These are phyloP conservation scores for Lagorchestes hirsutus DNA, from an alignment of 2,797 vertebrate genomes.

Conservation along the genomic window DNA sequence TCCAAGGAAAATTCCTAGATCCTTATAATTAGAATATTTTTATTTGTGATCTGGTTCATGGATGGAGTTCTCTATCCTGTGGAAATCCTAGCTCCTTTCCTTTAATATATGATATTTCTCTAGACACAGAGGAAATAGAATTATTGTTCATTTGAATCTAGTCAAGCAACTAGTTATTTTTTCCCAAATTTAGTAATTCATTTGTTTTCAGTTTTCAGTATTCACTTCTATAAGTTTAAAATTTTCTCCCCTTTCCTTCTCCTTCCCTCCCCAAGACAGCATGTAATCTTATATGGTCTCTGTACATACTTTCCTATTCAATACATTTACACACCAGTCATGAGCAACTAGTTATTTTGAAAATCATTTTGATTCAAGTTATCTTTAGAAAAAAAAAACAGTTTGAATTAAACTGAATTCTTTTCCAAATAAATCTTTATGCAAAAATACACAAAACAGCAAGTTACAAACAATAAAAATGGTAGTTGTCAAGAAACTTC, in stretches of 20 bases:
- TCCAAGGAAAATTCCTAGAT: background rate
- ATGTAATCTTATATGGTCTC: too few relatives aligned
- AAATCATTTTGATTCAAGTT: too few relatives aligned
- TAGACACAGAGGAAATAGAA: too few relatives aligned
- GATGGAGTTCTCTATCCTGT: background rate
- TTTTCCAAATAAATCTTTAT: slow-evolving; percentile 31
- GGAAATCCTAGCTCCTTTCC: background rate
- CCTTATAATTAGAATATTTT: background rate
- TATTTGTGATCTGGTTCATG: background rate
- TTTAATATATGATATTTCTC: too few relatives aligned
- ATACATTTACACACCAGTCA: too few relatives aligned
- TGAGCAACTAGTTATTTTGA: background rate
- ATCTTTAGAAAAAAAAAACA: too few relatives aligned
- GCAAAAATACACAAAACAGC: background rate
- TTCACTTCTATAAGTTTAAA: too few relatives aligned
- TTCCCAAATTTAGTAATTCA: too few relatives aligned
- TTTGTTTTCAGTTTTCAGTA: too few relatives aligned
- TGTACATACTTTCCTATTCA: too few relatives aligned
- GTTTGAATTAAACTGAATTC: background rate
- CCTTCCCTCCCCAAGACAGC: too few relatives aligned
- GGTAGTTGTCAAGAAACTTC: slow-evolving; percentile 18
- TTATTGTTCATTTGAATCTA: background rate
- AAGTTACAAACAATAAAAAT: slow-evolving; percentile 11
- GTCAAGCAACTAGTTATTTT: slow-evolving; percentile 1
- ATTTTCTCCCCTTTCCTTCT: too few relatives aligned